Percentiles rank a stretch among this genome's conserved stretches.
These are phyloP conservation scores for Hipposideros armiger DNA, from an alignment of 2,113 vertebrate species.

Conservation along the genomic window DNA sequence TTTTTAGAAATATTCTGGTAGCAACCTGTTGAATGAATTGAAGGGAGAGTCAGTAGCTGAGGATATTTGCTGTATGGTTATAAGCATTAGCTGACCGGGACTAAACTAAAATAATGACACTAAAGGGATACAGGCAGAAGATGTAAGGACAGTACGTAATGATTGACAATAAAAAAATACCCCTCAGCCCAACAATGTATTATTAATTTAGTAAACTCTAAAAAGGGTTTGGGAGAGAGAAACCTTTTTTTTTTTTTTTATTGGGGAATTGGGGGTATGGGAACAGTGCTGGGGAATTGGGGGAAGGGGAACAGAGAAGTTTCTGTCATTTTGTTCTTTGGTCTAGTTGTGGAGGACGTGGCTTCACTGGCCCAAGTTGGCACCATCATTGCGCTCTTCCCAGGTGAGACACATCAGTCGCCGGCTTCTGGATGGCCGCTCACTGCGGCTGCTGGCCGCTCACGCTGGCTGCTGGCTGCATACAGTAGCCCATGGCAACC, in stretches of 20 bases:
- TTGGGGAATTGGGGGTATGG: no score
- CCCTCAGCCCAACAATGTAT: background rate
- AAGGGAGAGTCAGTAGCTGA: background rate
- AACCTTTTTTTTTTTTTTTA: background rate
- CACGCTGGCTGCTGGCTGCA: no score
- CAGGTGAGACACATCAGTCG: no score
- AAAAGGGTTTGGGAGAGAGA: background rate
- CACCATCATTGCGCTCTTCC: no score
- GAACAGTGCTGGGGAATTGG: no score
- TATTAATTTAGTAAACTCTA: background rate
- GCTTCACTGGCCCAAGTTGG: no score
- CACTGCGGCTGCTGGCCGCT: no score
- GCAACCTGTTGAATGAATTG: background rate
- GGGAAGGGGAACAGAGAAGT: no score
- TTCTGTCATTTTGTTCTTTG: no score
- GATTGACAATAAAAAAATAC: background rate
- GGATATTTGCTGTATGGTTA: background rate
- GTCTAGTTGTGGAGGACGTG: no score
- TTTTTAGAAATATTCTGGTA: constrained; percentile 23
- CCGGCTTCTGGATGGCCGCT: no score
- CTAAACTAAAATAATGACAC: background rate
- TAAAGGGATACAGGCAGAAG: background rate
- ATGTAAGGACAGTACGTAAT: background rate
- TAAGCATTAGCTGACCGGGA: background rate
- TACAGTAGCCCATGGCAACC: no score